Evolutionary conservation across 2,888 invertebrate species (phyloP), one percentile per base, ranked within the genome.

Genomic region (Cerceris rybyensis): DNA sequence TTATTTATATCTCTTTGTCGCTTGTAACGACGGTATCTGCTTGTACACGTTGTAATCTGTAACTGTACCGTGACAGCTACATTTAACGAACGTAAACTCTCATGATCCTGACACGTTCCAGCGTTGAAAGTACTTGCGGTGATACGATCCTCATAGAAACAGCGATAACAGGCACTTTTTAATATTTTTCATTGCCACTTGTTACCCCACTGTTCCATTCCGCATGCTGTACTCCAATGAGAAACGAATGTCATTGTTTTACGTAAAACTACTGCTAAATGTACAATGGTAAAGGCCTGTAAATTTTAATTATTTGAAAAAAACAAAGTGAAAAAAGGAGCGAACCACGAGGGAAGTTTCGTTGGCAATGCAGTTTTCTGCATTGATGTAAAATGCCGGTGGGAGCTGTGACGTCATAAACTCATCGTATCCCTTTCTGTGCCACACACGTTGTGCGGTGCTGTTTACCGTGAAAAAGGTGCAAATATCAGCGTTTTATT

Each of bases 401-500:
- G 66, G 83, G 68, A 80, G 65, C 52, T 58, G 75, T 87, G 88
- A 88, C 88, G 89, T 87, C 89, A 88, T 74, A 61, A 61, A 78
- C 68, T 80, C 82, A 81, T 80, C 75, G 83, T 83, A 79, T 80
- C 75, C 75, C 67, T 76, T 64, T 77, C 75, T 72, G 83, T 86
- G 81, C 82, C 81, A 87, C 90, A 87, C 90, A 87, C 88, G 88
- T 84, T 87, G 88, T 85, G 81, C 81, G 75, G 78, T 52, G 69
- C 77, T 77, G 77, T 81, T 77, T 73, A 59, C 55, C 54, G 14
- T 7, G 60, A 28, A 8, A 52, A 61, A 64, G 0, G 46, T 63
- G 28, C 67, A 28, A 39, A 43, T 43, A 65, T 41, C 16, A 13
- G 86, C 84, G 81, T 83, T 73, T 60, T 72, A n/a, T 43, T 52